These are phyloP conservation scores for Eulemur rubriventer DNA, from an alignment of 2,797 vertebrate species.

Conservation along the genomic window DNA sequence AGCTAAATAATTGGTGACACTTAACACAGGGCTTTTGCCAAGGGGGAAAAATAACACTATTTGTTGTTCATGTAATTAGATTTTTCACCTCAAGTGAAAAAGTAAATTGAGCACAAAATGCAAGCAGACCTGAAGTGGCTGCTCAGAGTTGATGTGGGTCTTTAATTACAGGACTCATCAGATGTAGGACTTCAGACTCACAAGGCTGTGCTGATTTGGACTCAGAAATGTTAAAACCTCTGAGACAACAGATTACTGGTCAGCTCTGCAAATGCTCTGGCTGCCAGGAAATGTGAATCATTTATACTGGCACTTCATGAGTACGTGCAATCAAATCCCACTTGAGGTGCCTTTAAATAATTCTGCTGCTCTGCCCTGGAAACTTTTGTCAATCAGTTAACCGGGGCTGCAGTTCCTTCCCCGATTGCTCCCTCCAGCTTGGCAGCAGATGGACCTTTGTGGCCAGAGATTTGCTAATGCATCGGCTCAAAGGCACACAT, in stretches of 20 bases:
- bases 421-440: not conserved
- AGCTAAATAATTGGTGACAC: constrained; percentile 67
- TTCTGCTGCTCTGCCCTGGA: constrained; percentile 43
- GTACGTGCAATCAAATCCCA: constrained; percentile 61
- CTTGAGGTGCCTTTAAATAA: constrained; percentile 67
- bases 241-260: constrained; percentile 44
- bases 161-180: constrained; percentile 64
- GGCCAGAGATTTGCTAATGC: constrained; percentile 73
- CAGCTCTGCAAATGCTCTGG: not conserved
- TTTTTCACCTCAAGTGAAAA: constrained; percentile 69
- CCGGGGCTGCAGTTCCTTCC: not conserved
- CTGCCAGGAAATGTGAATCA: constrained; percentile 52
- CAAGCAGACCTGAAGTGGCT: constrained; percentile 57
- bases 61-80: constrained; percentile 72
- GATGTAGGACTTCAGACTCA: not conserved
- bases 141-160: constrained; percentile 55
- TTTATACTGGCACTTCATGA: constrained; percentile 52
- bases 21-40: constrained; percentile 58
- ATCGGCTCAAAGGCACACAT: constrained; percentile 53
- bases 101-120: constrained; percentile 71
- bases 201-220: constrained; percentile 43
- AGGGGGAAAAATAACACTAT: constrained; percentile 43
- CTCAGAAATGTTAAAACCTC: constrained; percentile 63
- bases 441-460: constrained; percentile 30
- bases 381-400: constrained; percentile 34